Percentiles rank a stretch among this genome's conserved stretches.
These are phyloP conservation scores for Antennarius striatus DNA, from an alignment of 2,113 vertebrate species.

Conservation along the genomic window DNA sequence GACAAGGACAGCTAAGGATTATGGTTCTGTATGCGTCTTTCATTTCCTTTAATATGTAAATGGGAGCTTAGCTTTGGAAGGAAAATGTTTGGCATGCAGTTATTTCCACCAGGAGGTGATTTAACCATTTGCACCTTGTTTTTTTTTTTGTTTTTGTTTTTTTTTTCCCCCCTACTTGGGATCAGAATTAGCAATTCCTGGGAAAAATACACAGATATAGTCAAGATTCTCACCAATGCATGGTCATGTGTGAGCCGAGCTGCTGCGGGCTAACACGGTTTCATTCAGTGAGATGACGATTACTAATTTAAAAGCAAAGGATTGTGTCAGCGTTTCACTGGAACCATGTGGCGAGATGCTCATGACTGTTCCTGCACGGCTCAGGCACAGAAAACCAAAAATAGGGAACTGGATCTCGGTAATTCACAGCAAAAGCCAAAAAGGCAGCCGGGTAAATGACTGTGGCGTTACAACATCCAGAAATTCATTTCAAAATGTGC, in stretches of 20 bases:
- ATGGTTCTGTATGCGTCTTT: slow-evolving; percentile 63
- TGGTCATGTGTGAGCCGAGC: not conserved
- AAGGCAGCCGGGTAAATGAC: slow-evolving; percentile 54
- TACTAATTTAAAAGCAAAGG: slow-evolving; percentile 39
- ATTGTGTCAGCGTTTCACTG: slow-evolving; percentile 33
- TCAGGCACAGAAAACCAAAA: slow-evolving; percentile 53
- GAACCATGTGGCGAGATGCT: slow-evolving; percentile 28
- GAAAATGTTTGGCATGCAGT: slow-evolving; percentile 59
- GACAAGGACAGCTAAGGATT: slow-evolving; percentile 71
- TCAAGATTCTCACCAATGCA: not conserved
- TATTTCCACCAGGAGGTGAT: slow-evolving; percentile 59
- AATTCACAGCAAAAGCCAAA: slow-evolving; percentile 37
- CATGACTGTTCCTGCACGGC: slow-evolving; percentile 26
- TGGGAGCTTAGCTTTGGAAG: slow-evolving; percentile 72
- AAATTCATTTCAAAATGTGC: slow-evolving; percentile 60
- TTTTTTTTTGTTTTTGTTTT: no score
- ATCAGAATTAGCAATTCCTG: slow-evolving; percentile 32
- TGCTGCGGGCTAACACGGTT: not conserved
- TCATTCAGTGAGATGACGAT: slow-evolving; percentile 15
- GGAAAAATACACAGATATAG: not conserved
- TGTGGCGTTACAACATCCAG: slow-evolving; percentile 53
- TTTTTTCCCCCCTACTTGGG: not conserved
- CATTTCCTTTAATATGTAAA: slow-evolving; percentile 78
- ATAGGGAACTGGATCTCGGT: slow-evolving; percentile 36
- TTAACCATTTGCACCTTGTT: slow-evolving; percentile 47